Conservation (phyloP, 64 coral and sea anemone genomes). For the Trachythela sp. region DNA sequence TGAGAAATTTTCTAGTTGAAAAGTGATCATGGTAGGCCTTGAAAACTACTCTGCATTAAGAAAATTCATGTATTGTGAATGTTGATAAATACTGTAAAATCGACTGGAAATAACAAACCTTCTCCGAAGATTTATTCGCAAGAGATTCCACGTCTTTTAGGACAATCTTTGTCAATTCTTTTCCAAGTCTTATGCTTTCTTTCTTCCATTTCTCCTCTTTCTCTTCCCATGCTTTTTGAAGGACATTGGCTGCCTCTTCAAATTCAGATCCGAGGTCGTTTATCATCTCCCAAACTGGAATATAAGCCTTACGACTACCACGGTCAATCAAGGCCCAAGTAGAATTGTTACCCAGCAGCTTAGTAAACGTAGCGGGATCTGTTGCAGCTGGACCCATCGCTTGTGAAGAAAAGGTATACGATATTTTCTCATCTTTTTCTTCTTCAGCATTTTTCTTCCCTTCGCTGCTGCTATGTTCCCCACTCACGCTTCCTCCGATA, state of each 20-base stretch:
- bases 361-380: background rate
- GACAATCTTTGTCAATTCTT: background rate
- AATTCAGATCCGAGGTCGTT: background rate
- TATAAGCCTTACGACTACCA: background rate
- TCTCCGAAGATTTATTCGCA: background rate
- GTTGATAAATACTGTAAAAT: background rate
- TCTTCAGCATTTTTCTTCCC: background rate
- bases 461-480: background rate
- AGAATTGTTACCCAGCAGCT: slow-evolving; percentile 12
- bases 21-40: too few species aligned
- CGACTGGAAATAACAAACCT: background rate
- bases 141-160: background rate
- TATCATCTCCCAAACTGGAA: slow-evolving; percentile 30
- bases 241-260: background rate
- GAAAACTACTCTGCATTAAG: too few species aligned
- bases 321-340: slow-evolving; percentile 41
- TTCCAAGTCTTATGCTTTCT: background rate
- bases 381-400: background rate
- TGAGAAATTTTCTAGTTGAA: too few species aligned
- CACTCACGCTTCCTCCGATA: too few species aligned
- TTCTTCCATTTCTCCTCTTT: background rate
- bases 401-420: background rate
- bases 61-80: too few species aligned
- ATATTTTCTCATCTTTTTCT: background rate
- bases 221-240: background rate